A percentile compares a stretch with the other conserved stretches of the same genome.
phyloP scores from a whole-genome alignment of 1,140 invertebrate genomes.

The Glossosoma conforme region DNA sequence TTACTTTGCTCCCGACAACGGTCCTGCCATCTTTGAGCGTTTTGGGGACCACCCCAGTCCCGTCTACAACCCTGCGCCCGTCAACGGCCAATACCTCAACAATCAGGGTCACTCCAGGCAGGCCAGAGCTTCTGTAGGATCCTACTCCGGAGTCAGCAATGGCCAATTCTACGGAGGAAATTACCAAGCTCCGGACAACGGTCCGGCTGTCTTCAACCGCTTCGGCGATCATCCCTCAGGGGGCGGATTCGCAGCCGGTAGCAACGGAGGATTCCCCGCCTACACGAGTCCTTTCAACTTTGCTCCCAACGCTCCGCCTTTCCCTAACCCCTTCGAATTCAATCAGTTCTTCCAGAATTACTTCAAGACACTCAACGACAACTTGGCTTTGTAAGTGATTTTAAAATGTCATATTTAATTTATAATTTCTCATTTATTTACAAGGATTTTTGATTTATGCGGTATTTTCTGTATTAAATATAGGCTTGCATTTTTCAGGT shows the following conservation, averaged over 20 bases:
- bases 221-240: conserved; percentile 21
- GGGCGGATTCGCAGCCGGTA: background rate
- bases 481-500: too few relatives aligned
- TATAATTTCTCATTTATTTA: too few relatives aligned
- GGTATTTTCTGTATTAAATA: too few relatives aligned
- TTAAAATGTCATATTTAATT: too few relatives aligned
- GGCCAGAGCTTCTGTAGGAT: conserved; percentile 18
- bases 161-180: conserved; percentile 26
- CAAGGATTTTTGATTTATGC: too few relatives aligned
- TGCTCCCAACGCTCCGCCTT: conserved; percentile 15
- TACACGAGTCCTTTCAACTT: conserved; percentile 17
- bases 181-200: conserved; percentile 21
- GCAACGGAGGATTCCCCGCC: background rate
- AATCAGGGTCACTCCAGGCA: too few relatives aligned
- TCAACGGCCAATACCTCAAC: too few relatives aligned
- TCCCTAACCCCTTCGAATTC: conserved; percentile 24
- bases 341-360: conserved; percentile 27
- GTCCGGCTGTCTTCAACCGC: conserved; percentile 25
- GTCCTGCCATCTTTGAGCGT: conserved; percentile 23
- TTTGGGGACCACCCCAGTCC: conserved; percentile 26
- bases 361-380: conserved; percentile 25
- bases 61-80: too few relatives aligned
- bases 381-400: conserved; percentile 26
- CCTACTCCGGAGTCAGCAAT: conserved; percentile 21
- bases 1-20: conserved; percentile 20